Percentiles rank a stretch among this genome's conserved stretches.
Evolutionary conservation across 2,888 invertebrate genomes (phyloP).

Genomic region (Caenorhabditis sulstoni): DNA sequence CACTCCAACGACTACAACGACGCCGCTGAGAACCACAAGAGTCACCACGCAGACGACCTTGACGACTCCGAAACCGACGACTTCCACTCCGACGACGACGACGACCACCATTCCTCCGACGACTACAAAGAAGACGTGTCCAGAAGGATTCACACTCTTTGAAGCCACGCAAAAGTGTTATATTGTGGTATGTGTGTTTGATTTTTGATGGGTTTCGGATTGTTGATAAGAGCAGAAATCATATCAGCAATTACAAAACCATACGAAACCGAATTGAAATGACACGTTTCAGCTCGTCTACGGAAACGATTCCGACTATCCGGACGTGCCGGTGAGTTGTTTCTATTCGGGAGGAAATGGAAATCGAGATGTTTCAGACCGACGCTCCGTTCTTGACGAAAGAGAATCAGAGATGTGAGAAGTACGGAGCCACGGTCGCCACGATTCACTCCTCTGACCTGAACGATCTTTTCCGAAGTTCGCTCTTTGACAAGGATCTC

Average conservation of each 20-base stretch:
- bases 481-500: background rate
- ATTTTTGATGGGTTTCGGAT: slow-evolving; percentile 3
- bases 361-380: slow-evolving; percentile 4
- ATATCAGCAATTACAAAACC: background rate
- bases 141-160: slow-evolving; percentile 32
- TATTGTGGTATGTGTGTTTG: slow-evolving; percentile 39
- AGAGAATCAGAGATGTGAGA: slow-evolving; percentile 45
- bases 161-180: slow-evolving; percentile 42
- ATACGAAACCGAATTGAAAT: slow-evolving; percentile 16
- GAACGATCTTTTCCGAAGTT: slow-evolving; percentile 48
- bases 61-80: slow-evolving; percentile 19
- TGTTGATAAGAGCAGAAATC: background rate
- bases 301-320: slow-evolving; percentile 54
- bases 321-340: slow-evolving; percentile 41
- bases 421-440: slow-evolving; percentile 48
- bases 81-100: slow-evolving; percentile 27
- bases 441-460: slow-evolving; percentile 43
- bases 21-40: slow-evolving; percentile 18
- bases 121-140: slow-evolving; percentile 30
- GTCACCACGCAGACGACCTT: slow-evolving; percentile 4
- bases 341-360: too few relatives aligned
- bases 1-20: slow-evolving; percentile 13
- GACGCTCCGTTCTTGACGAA: slow-evolving; percentile 43
- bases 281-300: slow-evolving; percentile 45
- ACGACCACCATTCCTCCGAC: slow-evolving; percentile 37